phyloP scores from a whole-genome alignment of 2,113 vertebrate genomes.

The Siphamia tubifer region DNA sequence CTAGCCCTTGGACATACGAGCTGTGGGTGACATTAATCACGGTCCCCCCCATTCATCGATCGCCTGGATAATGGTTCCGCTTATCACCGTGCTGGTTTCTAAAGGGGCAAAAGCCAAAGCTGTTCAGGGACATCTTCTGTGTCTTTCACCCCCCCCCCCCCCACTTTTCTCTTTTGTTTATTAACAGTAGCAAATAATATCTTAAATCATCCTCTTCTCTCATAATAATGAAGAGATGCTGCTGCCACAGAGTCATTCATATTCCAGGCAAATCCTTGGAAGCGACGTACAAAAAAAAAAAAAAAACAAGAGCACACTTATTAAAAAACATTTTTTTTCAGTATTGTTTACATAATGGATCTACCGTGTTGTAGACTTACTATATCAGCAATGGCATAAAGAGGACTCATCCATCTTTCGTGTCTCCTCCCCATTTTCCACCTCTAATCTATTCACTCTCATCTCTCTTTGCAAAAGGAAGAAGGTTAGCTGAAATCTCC shows the following conservation, averaged over 20 bases:
- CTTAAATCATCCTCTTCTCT: neutral
- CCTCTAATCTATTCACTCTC: conserved; percentile 61
- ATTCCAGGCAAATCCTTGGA: neutral
- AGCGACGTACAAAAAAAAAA: neutral
- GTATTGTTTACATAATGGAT: conserved; percentile 51
- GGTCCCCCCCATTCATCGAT: conserved; percentile 56
- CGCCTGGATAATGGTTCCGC: conserved; percentile 65
- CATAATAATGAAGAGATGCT: neutral
- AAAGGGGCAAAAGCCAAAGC: conserved; percentile 49
- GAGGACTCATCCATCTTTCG: conserved; percentile 59
- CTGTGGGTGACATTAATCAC: conserved; percentile 69
- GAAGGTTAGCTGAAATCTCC: conserved; percentile 88
- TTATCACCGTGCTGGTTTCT: conserved; percentile 66
- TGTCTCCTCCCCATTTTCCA: conserved; percentile 38
- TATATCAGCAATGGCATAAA: conserved; percentile 49
- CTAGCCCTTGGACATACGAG: conserved; percentile 22
- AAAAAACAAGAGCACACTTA: conserved; percentile 6
- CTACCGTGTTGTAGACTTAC: neutral
- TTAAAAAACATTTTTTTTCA: conserved; percentile 7
- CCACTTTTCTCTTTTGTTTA: conserved; percentile 22
- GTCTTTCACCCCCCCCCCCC: conserved; percentile 14
- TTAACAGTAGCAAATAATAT: neutral
- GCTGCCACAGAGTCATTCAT: neutral
- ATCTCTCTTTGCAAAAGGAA: conserved; percentile 72
- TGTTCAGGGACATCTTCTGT: conserved; percentile 38